These are phyloP conservation scores for Cranoglanis bouderius DNA, from an alignment of 2,113 vertebrate genomes.

Conservation along the genomic window DNA sequence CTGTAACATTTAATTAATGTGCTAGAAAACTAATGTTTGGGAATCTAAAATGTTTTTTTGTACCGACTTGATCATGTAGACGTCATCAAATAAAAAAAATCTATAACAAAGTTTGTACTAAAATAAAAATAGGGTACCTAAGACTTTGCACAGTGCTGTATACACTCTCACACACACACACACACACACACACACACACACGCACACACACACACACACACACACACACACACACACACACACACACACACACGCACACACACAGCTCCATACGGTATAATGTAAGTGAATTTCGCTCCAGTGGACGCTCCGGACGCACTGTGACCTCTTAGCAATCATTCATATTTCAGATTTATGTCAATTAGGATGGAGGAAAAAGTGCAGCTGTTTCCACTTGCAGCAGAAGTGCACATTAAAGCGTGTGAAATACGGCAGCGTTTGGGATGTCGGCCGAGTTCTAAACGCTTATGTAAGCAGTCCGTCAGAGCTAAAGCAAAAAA, in stretches of 20 bases:
- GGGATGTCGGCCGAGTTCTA: background rate
- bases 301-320: background rate
- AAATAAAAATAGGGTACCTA: too few species aligned
- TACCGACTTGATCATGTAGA: too few species aligned
- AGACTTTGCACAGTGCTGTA: too few species aligned
- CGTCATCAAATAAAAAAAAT: too few species aligned
- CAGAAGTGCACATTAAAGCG: background rate
- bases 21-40: too few species aligned
- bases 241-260: background rate
- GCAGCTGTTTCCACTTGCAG: background rate
- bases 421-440: background rate
- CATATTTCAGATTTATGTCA: constrained; percentile 14
- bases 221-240: background rate
- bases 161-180: too few species aligned
- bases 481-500: background rate
- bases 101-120: too few species aligned
- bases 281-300: background rate
- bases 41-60: too few species aligned
- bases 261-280: background rate
- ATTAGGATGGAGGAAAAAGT: background rate
- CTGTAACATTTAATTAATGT: too few species aligned
- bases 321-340: background rate
- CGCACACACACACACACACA: too few species aligned
- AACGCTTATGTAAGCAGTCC: constrained; percentile 1
- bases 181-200: too few species aligned